A percentile compares a stretch with the other conserved stretches of the same genome.
These are phyloP conservation scores for Tachysurus fulvidraco DNA, from an alignment of 2,113 vertebrate genomes.

Conservation along the genomic window DNA sequence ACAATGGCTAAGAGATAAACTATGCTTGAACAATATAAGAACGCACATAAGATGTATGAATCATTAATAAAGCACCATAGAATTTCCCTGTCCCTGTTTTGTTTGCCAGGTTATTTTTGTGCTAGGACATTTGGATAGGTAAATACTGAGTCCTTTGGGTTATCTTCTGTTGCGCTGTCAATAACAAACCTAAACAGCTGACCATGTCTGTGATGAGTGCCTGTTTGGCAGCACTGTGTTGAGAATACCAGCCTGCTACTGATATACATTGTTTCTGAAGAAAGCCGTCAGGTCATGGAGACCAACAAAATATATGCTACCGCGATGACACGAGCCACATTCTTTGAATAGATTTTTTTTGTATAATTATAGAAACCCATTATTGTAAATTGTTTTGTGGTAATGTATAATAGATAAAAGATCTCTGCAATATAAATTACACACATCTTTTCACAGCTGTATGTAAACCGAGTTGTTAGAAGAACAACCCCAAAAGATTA, in stretches of 20 bases:
- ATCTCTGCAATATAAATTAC: not conserved
- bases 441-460: not conserved
- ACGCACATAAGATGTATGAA: not conserved
- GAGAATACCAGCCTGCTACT: conserved; percentile 2
- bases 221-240: conserved; percentile 12
- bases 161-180: conserved; percentile 19
- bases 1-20: not conserved
- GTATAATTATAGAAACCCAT: not conserved
- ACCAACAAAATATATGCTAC: not conserved
- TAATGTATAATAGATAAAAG: not conserved
- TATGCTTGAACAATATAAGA: not conserved
- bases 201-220: not conserved
- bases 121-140: conserved; percentile 25
- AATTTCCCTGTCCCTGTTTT: conserved; percentile 15
- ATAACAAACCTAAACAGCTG: conserved; percentile 32
- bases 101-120: conserved; percentile 28
- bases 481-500: conserved; percentile 4
- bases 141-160: conserved; percentile 19
- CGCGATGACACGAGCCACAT: not conserved
- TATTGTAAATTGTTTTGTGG: not conserved
- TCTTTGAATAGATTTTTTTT: not conserved
- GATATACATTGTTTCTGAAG: not conserved
- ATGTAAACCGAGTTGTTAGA: not conserved
- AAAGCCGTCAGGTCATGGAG: not conserved
- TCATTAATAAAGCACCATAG: not conserved